Conservation (phyloP, 2,113 vertebrate species). For the Sturnira hondurensis region DNA sequence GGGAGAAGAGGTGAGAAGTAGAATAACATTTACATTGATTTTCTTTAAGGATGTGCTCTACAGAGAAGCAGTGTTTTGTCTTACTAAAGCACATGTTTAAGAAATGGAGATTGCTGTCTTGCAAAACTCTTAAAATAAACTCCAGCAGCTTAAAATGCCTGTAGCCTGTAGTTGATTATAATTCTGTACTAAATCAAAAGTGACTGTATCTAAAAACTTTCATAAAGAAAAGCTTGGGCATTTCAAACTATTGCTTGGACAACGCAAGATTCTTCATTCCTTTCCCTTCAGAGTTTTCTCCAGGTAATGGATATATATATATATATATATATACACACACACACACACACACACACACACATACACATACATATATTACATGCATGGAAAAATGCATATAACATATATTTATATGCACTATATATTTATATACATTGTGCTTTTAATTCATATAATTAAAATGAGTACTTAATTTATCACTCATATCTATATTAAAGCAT, state of each 20-base stretch:
- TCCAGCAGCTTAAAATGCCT: slow-evolving; percentile 45
- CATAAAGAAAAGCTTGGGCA: slow-evolving; percentile 49
- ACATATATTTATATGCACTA: neutral
- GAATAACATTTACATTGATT: slow-evolving; percentile 66
- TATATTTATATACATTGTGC: neutral
- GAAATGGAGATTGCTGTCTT: slow-evolving; percentile 57
- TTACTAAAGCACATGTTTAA: slow-evolving; percentile 64
- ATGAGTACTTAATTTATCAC: neutral
- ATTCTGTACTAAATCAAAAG: slow-evolving; percentile 72
- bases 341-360: too few relatives aligned
- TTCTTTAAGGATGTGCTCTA: slow-evolving; percentile 59
- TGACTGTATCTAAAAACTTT: slow-evolving; percentile 67
- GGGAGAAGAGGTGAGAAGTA: slow-evolving; percentile 19
- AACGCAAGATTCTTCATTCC: neutral
- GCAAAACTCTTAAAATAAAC: slow-evolving; percentile 56
- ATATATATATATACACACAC: neutral
- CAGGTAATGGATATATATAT: neutral
- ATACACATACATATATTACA: neutral
- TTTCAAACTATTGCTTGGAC: neutral
- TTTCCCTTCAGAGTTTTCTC: neutral
- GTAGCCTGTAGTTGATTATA: slow-evolving; percentile 61
- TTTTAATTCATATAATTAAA: neutral
- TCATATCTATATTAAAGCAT: neutral
- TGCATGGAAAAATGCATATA: neutral
- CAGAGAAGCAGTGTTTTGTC: slow-evolving; percentile 65